Percentiles rank a stretch among this genome's conserved stretches.
phyloP scores from a whole-genome alignment of 2,797 vertebrate genomes.

The Falco biarmicus region DNA sequence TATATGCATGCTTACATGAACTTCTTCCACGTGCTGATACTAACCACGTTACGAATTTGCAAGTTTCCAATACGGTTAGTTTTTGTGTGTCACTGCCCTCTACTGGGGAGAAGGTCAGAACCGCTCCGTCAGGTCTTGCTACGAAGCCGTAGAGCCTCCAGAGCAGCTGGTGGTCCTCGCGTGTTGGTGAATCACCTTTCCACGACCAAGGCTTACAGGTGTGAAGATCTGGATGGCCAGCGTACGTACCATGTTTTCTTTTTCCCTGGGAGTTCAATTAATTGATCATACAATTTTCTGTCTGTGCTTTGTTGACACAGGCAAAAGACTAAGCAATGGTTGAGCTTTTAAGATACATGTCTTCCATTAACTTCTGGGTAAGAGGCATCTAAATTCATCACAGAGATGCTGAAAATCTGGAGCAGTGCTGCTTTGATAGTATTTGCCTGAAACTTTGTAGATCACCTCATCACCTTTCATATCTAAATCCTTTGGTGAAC shows the following conservation, averaged over 20 bases:
- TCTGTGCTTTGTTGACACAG: background rate
- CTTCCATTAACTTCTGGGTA: background rate
- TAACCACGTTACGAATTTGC: background rate
- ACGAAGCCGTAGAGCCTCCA: accelerated
- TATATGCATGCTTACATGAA: background rate
- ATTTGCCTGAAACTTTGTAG: background rate
- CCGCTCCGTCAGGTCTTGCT: accelerated
- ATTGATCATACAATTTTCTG: background rate
- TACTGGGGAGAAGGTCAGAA: constrained; percentile 37
- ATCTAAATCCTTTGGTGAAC: background rate
- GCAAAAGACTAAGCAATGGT: background rate
- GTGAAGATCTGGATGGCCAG: background rate
- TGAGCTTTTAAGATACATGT: background rate
- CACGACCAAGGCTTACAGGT: accelerated
- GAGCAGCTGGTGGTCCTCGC: background rate
- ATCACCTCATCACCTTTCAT: background rate
- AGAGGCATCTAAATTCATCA: background rate
- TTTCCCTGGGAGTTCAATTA: background rate
- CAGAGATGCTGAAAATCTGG: background rate
- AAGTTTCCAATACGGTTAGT: background rate
- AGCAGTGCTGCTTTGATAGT: background rate
- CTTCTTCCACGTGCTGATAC: background rate
- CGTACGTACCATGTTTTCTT: background rate
- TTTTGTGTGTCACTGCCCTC: constrained; percentile 61
- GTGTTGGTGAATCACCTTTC: background rate